A percentile compares a stretch with the other conserved stretches of the same genome.
Evolutionary conservation across 2,797 vertebrate genomes (phyloP).

Genomic region (Anguilla obscura): DNA sequence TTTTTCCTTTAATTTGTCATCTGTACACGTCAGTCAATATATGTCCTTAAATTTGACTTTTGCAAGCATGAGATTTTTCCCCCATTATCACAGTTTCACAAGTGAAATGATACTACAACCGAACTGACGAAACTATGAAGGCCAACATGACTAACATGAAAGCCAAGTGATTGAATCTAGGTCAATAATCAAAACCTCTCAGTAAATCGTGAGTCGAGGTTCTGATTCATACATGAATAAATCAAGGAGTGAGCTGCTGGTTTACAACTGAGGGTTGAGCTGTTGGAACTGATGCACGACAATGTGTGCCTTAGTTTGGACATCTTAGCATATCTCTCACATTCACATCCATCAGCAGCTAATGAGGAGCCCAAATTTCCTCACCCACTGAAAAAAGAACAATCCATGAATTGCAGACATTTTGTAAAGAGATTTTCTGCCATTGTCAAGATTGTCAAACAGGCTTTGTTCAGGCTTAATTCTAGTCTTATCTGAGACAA

Average conservation of each 20-base stretch:
- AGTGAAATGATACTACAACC: not conserved
- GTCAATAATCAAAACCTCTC: not conserved
- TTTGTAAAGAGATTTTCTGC: not conserved
- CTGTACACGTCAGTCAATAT: not conserved
- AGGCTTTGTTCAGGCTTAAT: not conserved
- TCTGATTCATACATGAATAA: too few species aligned
- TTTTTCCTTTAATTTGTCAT: too few species aligned
- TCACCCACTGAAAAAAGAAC: not conserved
- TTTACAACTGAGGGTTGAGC: not conserved
- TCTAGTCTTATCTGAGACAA: not conserved
- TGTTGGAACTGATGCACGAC: not conserved
- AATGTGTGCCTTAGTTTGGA: not conserved
- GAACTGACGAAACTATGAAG: not conserved
- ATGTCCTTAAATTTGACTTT: slow-evolving; percentile 3
- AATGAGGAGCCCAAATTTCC: not conserved
- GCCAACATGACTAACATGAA: not conserved
- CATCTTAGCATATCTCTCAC: not conserved
- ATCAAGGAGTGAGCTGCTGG: not conserved
- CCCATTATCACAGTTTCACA: not conserved
- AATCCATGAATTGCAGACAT: not conserved
- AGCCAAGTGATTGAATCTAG: not conserved
- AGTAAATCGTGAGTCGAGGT: too few species aligned
- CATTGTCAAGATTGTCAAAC: not conserved
- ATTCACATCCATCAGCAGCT: not conserved
- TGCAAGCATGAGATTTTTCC: not conserved